Conservation (phyloP, 2,113 vertebrate genomes). For the Otis tarda region DNA sequence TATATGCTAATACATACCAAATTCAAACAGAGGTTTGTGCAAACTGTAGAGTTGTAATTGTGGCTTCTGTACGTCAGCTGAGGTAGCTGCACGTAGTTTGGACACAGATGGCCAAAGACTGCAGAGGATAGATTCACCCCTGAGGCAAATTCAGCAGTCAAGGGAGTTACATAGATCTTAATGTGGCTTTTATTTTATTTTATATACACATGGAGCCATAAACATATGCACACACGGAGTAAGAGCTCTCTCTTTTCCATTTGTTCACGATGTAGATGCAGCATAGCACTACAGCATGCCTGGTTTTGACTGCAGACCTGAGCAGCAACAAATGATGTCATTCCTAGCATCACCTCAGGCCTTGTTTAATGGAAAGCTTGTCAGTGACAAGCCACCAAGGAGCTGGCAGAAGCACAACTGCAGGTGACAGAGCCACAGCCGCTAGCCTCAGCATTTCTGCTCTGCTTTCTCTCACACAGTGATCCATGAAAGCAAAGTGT, state of each 20-base stretch:
- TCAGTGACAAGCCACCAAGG: background rate
- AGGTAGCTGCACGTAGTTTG: background rate
- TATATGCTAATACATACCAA: background rate
- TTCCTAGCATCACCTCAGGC: background rate
- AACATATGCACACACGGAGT: fast-evolving
- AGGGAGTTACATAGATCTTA: background rate
- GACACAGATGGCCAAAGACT: background rate
- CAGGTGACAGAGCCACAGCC: background rate
- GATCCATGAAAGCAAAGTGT: background rate
- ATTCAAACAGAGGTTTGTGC: background rate
- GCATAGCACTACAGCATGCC: background rate
- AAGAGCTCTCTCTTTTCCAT: background rate
- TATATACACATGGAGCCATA: background rate
- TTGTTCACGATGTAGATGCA: background rate
- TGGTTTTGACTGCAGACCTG: background rate
- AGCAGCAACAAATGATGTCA: background rate
- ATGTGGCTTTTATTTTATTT: background rate
- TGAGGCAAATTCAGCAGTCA: background rate
- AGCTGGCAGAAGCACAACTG: background rate
- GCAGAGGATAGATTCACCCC: background rate
- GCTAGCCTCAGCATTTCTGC: background rate
- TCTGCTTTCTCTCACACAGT: background rate
- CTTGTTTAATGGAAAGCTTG: background rate
- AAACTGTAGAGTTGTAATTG: background rate
- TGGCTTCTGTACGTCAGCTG: background rate